These are phyloP conservation scores for Platysteira castanea DNA, from an alignment of 2,113 vertebrate species.

Conservation along the genomic window DNA sequence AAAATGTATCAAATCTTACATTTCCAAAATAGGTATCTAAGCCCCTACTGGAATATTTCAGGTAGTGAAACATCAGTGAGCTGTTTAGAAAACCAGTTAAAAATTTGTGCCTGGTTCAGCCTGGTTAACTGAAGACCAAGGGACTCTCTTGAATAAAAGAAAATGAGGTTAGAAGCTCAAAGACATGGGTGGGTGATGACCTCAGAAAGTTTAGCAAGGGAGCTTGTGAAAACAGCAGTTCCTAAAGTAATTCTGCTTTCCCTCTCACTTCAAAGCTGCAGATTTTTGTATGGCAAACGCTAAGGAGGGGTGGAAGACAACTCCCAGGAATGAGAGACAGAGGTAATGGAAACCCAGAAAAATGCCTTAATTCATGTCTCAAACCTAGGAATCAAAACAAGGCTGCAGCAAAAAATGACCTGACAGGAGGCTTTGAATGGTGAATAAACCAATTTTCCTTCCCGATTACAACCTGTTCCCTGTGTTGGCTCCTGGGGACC, in stretches of 20 bases:
- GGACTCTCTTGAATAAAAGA: not conserved
- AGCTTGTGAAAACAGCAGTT: not conserved
- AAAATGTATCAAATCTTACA: not conserved
- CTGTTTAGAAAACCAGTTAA: not conserved
- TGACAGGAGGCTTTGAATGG: accelerated
- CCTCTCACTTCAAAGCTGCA: not conserved
- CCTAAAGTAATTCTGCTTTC: not conserved
- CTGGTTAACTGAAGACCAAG: not conserved
- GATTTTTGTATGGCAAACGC: not conserved
- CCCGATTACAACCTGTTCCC: accelerated
- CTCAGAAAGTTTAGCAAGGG: not conserved
- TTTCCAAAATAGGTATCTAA: not conserved
- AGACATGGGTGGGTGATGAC: not conserved
- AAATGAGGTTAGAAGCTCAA: not conserved
- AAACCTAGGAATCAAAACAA: not conserved
- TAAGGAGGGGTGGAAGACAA: not conserved
- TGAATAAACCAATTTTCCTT: not conserved
- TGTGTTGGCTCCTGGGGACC: not conserved
- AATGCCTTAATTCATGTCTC: not conserved
- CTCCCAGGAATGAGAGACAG: not conserved
- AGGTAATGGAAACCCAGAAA: not conserved
- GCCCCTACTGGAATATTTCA: not conserved
- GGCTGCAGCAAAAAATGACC: not conserved
- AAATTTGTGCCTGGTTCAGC: not conserved
- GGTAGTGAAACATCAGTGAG: not conserved